Conservation (phyloP, 2,797 vertebrate species). For the Remorina albescens region DNA sequence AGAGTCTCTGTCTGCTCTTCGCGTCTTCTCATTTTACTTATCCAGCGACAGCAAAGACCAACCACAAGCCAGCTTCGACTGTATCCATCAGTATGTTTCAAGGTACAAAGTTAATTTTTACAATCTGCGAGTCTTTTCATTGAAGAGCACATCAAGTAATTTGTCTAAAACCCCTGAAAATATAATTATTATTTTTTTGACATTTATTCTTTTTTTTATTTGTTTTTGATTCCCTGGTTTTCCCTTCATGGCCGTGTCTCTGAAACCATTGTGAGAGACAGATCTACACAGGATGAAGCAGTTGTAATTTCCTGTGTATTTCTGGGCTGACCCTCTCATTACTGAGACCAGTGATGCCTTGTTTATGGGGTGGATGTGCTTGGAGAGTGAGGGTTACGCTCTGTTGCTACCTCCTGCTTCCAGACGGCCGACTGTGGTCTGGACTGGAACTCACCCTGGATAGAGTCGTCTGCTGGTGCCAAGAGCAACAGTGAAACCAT, state of each 20-base stretch:
- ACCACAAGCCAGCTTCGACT: slow-evolving; percentile 88
- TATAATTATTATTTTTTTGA: no score
- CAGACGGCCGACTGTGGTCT: slow-evolving; percentile 65
- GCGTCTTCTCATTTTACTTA: slow-evolving; percentile 89
- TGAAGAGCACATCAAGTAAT: background rate
- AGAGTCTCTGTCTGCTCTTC: slow-evolving; percentile 73
- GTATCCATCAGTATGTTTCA: slow-evolving; percentile 83
- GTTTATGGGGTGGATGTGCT: slow-evolving; percentile 66
- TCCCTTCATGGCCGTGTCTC: slow-evolving; percentile 2
- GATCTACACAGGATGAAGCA: slow-evolving; percentile 42
- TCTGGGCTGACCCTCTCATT: slow-evolving; percentile 66
- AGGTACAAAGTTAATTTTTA: slow-evolving; percentile 67
- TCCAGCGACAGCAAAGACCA: slow-evolving; percentile 89
- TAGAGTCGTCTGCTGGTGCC: slow-evolving; percentile 51
- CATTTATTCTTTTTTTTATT: background rate
- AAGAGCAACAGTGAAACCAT: slow-evolving; percentile 47
- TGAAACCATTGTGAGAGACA: slow-evolving; percentile 25
- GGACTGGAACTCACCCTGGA: slow-evolving; percentile 45
- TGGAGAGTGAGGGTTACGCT: slow-evolving; percentile 56
- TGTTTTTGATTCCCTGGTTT: background rate
- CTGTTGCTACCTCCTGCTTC: slow-evolving; percentile 56
- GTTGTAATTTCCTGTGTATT: slow-evolving; percentile 67
- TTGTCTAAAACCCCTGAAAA: background rate
- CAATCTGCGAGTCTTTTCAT: background rate
- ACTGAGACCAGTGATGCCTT: slow-evolving; percentile 56